Conservation (phyloP, 2,797 vertebrate genomes). For the Poliocrania exsul region DNA sequence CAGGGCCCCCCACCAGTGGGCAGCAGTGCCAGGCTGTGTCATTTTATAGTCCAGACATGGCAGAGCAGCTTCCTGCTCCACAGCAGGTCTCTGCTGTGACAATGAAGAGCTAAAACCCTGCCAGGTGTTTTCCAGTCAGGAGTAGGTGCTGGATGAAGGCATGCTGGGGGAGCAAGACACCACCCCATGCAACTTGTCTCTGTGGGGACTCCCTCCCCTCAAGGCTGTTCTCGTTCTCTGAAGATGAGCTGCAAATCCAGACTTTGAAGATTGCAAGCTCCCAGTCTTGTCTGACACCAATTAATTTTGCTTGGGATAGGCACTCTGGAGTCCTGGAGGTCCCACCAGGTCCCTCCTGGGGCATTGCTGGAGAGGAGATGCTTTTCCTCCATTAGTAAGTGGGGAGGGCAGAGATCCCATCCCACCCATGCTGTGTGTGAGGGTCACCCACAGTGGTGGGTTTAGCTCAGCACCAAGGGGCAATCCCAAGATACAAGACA, state of each 20-base stretch:
- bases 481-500: background rate
- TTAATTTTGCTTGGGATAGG: background rate
- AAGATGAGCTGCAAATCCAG: background rate
- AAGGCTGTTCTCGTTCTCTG: background rate
- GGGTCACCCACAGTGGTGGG: background rate
- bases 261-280: background rate
- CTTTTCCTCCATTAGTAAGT: background rate
- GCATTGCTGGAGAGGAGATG: background rate
- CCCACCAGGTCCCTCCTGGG: background rate
- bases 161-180: background rate
- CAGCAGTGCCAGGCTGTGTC: background rate
- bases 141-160: background rate
- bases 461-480: background rate
- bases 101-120: background rate
- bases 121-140: background rate
- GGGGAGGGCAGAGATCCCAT: background rate
- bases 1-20: rapidly evolving
- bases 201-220: rapidly evolving
- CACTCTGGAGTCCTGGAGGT: background rate
- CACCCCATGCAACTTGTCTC: background rate
- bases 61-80: background rate
- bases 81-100: background rate
- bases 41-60: rapidly evolving
- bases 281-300: background rate
- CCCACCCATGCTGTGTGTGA: rapidly evolving